Base-by-base conservation (phyloP, 2,797 vertebrate genomes). In the Lemur catta region DNA sequence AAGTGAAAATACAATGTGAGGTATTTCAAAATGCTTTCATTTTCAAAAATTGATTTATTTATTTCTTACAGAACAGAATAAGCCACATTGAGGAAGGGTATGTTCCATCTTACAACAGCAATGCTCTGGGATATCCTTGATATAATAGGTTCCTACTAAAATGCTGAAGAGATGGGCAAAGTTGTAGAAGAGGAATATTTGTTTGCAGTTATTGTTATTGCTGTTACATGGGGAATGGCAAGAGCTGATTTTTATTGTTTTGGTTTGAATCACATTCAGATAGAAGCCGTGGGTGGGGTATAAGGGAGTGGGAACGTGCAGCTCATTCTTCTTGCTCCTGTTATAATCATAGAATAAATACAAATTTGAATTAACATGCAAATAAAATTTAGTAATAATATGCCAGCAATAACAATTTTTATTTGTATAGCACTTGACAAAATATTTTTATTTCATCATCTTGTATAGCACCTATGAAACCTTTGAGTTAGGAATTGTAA, bases 361-460 rank as follows among this genome's bases (percentile, higher is more conserved):
- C 3, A 69, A 38, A 14, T 89, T 89, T 92, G n/a, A 84, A 63
- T 72, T 71, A 50, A 67, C 33, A 46, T 89, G 3, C 57, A 59
- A 79, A 20, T 74, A 76, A 79, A 82, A 80, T 67, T 55, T 93
- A 55, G 46, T 76, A 85, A 92, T 85, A 26, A 55, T n/a, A 38
- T 52, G 61, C 28, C 76, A 78, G 50, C 35, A 63, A 41, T 28
- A 65, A 69, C 1, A 72, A 41, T 74, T 84, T 84, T 67, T 74
- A 79, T 92, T 57, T 65, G 9, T 35, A 84, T 79, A 50, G 22
- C 12, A 59, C 7, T 82, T 92, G 38, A 80, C n/a, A 94, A 65
- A 94, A 79, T 84, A 84, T 72, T 96, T 88, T 74, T 30, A 69
- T 89, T 96, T 79, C 30, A 55, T 88, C 72, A 67, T 89, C 41